Evolutionary conservation across 2,113 vertebrate species (phyloP).

Genomic region (Alces alces): DNA sequence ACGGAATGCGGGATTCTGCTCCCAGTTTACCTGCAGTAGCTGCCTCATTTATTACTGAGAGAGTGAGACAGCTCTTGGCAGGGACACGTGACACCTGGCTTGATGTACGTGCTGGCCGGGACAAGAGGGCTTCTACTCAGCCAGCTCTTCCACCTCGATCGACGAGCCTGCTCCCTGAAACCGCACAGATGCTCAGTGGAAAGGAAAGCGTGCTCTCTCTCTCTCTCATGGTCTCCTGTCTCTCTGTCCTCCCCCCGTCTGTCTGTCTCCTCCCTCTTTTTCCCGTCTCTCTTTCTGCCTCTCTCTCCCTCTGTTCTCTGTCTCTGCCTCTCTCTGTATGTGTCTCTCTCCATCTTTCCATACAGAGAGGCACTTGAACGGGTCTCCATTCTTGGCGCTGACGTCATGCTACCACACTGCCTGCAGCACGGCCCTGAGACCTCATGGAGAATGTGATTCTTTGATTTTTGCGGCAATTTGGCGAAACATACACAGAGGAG

Average conservation of each 20-base stretch:
- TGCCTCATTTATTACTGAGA: not conserved
- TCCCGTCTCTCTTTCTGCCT: not conserved
- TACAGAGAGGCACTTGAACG: not conserved
- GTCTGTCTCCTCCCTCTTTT: not conserved
- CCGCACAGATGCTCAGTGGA: not conserved
- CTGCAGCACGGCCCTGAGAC: not conserved
- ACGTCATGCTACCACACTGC: not conserved
- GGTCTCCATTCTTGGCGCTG: not conserved
- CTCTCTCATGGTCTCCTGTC: too few species aligned
- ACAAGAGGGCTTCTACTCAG: not conserved
- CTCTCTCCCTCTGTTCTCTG: not conserved
- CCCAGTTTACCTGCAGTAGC: not conserved
- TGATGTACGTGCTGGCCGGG: not conserved
- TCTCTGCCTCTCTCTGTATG: not conserved
- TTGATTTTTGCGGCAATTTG: conserved; percentile 27
- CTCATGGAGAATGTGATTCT: not conserved
- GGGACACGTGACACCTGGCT: not conserved
- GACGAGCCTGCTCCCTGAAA: not conserved
- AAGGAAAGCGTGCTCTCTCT: rapidly evolving
- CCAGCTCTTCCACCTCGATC: not conserved
- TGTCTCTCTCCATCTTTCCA: not conserved
- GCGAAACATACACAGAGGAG: not conserved
- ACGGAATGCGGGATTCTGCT: not conserved
- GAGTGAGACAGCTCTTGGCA: not conserved
- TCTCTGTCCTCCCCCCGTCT: too few species aligned